Base-by-base conservation (phyloP, 2,888 invertebrate genomes). In the Ormia ochracea region DNA sequence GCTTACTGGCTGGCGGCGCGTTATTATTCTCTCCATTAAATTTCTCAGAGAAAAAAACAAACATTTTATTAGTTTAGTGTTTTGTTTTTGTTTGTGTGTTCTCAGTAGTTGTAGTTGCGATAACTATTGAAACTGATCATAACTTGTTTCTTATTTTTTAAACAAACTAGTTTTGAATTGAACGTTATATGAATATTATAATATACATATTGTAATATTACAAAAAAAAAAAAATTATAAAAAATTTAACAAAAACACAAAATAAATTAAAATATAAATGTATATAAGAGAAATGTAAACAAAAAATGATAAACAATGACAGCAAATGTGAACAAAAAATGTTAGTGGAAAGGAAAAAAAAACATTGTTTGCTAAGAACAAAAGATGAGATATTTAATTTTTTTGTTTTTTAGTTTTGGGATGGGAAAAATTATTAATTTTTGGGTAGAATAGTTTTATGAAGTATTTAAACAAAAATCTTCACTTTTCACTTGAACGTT, bases 11-110 rank as follows among this genome's bases (percentile, higher is more conserved):
- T 58, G 52, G 23, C 17, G 36, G 48, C 58, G 41, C 63, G n/a
- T n/a, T 43, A n/a, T 43, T n/a, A 59, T 38, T 76, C 66, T 68
- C 69, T 68, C 61, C n/a, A 61, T 54, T 63, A 63, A 58, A 68
- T 73, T 68, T 76, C 80, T 76, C 80, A 76, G 75, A 73, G 72
- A 76, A 80, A 76, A 56, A 80, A 80, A 80, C 76, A 76, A 76
- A 80, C 74, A 80, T 70, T 63, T 61, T 10, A 80, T 80, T 80
- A 80, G 70, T 70, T 79, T 80, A 63, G 48, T 58, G 59, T 54
- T 68, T 50, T 52, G 21, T 73, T 33, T 54, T 19, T 68, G 19
- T 76, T 26, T 54, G 41, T 68, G 58, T 78, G 48, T 43, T 48
- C 33, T 59, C 36, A 69, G 58, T 70, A 59, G 19, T n/a, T n/a